Evolutionary conservation across 2,797 vertebrate genomes (phyloP), one percentile per base, ranked within the genome.

Genomic region (Neosilurus hyrtlii): DNA sequence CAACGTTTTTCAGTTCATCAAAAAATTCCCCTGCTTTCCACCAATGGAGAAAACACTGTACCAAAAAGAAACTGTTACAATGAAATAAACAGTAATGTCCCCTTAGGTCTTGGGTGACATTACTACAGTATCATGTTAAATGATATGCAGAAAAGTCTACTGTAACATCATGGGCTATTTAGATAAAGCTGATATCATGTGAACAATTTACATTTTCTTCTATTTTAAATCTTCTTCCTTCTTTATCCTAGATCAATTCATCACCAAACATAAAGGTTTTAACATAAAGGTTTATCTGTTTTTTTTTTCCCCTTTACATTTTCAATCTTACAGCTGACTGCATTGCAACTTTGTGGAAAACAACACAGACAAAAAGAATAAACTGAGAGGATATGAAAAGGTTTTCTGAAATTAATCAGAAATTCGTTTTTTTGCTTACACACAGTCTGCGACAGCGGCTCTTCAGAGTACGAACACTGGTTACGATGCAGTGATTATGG

Each of bases 1-100:
- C n/a, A n/a, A n/a, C n/a, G n/a, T n/a, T n/a, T n/a, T 68, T n/a
- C 6, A 78, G 74, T 52, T 61, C 62, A 72, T 72, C 43, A 71
- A 63, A 65, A 79, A 37, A 76, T 82, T 82, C 72, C 63, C 56
- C 51, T 56, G 9, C 51, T 49, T 1, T 52, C 59, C 59, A 83
- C 22, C 15, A 24, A 66, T 22, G 3, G 16, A 74, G 51, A 74
- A 56, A 52, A 71, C 20, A 18, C 52, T 12, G 16, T 57, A 35
- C 54, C 16, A 26, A 57, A 56, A 18, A 11, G 2, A 24, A 54
- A 5, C 22, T 10, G 14, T 54, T 54, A 54, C 30, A 54, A 54
- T 30, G 4, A 1, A 30, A 12, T 2, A n/a, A 22, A 49, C 1
- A 52, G 4, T 51, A 2, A 4, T 52, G 14, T 52, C 8, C 14